Conservation (phyloP, 2,797 vertebrate genomes). For the Bryconaethiops microstoma region DNA sequence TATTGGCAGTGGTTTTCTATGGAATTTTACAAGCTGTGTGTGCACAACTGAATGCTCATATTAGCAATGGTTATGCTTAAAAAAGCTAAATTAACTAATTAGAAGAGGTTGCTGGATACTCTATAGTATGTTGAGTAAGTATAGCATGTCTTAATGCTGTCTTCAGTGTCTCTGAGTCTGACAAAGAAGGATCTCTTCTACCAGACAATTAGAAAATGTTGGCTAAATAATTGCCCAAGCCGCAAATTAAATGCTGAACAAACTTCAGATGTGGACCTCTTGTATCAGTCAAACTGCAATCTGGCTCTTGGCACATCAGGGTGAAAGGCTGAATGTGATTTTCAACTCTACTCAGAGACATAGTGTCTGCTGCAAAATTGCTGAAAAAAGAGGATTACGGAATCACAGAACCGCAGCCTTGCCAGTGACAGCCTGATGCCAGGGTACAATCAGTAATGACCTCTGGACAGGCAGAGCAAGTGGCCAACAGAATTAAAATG, state of each 20-base stretch:
- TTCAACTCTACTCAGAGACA: constrained; percentile 2
- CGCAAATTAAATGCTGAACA: constrained; percentile 22
- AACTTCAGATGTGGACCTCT: not conserved
- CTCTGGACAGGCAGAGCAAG: not conserved
- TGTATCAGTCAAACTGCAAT: constrained; percentile 20
- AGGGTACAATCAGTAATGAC: constrained; percentile 6
- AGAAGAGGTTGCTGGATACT: not conserved
- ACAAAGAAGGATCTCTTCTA: not conserved
- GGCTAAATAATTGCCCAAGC: not conserved
- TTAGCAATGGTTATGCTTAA: not conserved
- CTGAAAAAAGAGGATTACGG: constrained; percentile 17
- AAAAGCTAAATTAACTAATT: not conserved
- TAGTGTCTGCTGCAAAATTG: constrained; percentile 4
- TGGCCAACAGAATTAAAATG: not conserved
- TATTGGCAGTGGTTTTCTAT: not conserved
- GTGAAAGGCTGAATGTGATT: constrained; percentile 29
- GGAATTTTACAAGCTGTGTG: no score
- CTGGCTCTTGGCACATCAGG: constrained; percentile 20
- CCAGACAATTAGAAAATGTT: not conserved
- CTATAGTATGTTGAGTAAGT: no score
- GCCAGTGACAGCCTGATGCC: constrained; percentile 6
- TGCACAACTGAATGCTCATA: not conserved
- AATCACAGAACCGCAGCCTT: constrained; percentile 4
- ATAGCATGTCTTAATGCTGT: no score
- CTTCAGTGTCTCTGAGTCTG: not conserved